Conservation (phyloP, 2,888 invertebrate genomes). For the Parnassius smintheus region DNA sequence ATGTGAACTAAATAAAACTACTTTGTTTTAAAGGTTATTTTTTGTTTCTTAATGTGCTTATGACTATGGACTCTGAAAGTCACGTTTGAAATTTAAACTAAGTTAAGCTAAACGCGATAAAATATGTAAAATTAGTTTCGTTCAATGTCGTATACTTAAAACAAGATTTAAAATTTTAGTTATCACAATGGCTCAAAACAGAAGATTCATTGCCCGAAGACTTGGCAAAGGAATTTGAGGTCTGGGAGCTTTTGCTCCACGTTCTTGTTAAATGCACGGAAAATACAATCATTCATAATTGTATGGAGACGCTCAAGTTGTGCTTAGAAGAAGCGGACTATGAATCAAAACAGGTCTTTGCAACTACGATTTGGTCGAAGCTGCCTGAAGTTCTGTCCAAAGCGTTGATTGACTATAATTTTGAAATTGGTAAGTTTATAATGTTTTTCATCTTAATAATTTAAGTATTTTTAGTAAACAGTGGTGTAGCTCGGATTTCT, state of each 20-base stretch:
- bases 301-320: constrained; percentile 51
- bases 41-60: too few relatives aligned
- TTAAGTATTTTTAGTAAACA: constrained; percentile 3
- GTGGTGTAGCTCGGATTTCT: too few relatives aligned
- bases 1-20: too few relatives aligned
- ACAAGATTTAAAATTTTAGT: constrained; percentile 38
- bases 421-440: constrained; percentile 47
- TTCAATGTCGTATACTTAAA: too few relatives aligned
- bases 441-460: not conserved
- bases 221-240: constrained; percentile 49
- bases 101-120: too few relatives aligned
- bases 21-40: too few relatives aligned
- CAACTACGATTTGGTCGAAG: constrained; percentile 54
- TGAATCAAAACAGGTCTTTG: constrained; percentile 49
- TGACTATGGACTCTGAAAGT: too few relatives aligned
- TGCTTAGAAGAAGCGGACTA: constrained; percentile 56
- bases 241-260: constrained; percentile 64
- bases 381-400: constrained; percentile 60
- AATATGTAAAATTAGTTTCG: too few relatives aligned
- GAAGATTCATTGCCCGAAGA: constrained; percentile 63
- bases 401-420: constrained; percentile 53
- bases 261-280: constrained; percentile 53
- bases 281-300: constrained; percentile 46
- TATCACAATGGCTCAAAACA: constrained; percentile 65
- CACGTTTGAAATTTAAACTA: too few relatives aligned